A percentile compares a stretch with the other conserved stretches of the same genome.
phyloP scores from a whole-genome alignment of 1,140 invertebrate species.

The Bombus confusus region DNA sequence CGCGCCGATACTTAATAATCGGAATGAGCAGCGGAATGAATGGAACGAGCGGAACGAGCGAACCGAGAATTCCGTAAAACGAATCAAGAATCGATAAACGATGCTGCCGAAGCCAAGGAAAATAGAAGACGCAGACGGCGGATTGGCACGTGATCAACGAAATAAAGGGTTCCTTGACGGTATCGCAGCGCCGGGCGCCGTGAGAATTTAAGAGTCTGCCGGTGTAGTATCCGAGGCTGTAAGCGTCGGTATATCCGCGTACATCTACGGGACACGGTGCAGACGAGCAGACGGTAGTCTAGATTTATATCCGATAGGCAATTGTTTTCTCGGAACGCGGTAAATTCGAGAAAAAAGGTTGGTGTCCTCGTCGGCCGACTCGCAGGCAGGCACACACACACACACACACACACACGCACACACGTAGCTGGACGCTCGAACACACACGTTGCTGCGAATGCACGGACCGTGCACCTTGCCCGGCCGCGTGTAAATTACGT shows the following conservation, averaged over 20 bases:
- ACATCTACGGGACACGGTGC: no score
- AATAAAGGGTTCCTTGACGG: constrained; percentile 49
- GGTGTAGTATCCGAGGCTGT: neutral
- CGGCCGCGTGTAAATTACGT: constrained; percentile 74
- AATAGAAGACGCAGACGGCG: constrained; percentile 31
- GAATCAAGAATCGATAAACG: constrained; percentile 55
- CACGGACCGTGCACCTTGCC: constrained; percentile 19
- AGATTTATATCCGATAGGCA: constrained; percentile 72
- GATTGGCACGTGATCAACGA: constrained; percentile 51
- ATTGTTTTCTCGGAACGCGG: constrained; percentile 73
- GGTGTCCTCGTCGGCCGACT: neutral
- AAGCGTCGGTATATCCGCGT: no score
- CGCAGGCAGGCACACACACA: neutral
- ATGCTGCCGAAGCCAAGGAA: constrained; percentile 32
- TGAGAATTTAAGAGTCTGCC: constrained; percentile 56
- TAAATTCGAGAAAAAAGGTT: constrained; percentile 51
- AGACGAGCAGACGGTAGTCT: neutral
- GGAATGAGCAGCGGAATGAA: neutral
- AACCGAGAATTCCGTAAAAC: constrained; percentile 44
- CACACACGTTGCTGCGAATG: neutral
- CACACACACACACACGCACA: neutral
- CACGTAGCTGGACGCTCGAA: neutral
- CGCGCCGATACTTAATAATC: constrained; percentile 40
- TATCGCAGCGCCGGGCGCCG: constrained; percentile 1
- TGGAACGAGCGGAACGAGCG: constrained; percentile 20